These are phyloP conservation scores for Andrena dorsata DNA, from an alignment of 2,888 invertebrate genomes.

Conservation along the genomic window DNA sequence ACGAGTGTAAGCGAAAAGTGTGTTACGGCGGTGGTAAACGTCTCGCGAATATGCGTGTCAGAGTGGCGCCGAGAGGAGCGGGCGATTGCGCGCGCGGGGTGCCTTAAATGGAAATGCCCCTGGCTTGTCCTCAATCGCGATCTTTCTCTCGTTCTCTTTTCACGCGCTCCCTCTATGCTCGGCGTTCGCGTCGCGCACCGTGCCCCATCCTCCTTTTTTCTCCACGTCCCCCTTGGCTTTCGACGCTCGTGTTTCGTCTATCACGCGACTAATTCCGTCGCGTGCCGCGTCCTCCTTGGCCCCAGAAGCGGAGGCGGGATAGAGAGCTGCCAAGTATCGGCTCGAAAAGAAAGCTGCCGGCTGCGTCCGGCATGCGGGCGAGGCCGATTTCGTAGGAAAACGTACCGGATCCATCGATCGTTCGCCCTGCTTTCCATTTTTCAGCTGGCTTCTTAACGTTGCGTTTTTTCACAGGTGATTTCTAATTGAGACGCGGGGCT, in stretches of 20 bases:
- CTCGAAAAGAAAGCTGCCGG: not conserved
- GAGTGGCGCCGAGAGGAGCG: constrained; percentile 53
- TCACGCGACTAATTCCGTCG: constrained; percentile 15
- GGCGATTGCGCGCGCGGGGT: constrained; percentile 47
- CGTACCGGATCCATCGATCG: no score
- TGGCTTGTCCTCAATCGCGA: constrained; percentile 65
- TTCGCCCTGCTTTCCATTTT: no score
- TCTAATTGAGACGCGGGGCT: no score
- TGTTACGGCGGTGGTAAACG: constrained; percentile 29
- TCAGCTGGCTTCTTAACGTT: no score
- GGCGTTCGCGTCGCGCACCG: not conserved
- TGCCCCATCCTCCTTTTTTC: no score
- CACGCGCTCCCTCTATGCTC: not conserved
- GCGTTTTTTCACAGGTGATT: no score
- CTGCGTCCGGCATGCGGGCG: no score
- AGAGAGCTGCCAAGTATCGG: not conserved
- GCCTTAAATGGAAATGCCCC: constrained; percentile 71
- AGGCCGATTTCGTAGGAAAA: no score
- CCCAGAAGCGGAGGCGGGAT: not conserved
- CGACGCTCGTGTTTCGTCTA: not conserved
- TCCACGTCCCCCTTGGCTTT: not conserved
- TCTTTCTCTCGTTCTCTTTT: constrained; percentile 39
- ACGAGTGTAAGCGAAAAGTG: not conserved
- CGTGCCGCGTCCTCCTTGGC: constrained; percentile 9
- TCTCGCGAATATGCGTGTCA: constrained; percentile 50